Percentiles rank a stretch among this genome's conserved stretches.
phyloP scores from a whole-genome alignment of 2,797 vertebrate genomes.

The Strix occidentalis region DNA sequence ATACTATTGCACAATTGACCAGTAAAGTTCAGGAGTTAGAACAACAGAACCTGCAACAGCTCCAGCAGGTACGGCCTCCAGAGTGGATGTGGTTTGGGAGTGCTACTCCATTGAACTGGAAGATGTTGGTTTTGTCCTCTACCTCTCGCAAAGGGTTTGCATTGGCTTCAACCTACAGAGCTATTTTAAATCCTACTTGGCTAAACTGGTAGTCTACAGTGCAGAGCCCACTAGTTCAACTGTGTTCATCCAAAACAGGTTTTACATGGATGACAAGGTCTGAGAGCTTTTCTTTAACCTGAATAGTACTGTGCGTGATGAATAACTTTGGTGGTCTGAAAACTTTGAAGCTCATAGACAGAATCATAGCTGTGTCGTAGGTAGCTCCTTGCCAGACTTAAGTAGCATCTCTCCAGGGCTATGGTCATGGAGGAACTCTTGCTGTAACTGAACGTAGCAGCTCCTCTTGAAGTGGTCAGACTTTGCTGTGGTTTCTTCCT shows the following conservation, averaged over 20 bases:
- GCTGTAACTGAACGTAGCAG: not conserved
- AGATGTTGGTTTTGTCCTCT: not conserved
- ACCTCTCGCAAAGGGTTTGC: not conserved
- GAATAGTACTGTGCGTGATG: not conserved
- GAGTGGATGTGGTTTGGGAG: not conserved
- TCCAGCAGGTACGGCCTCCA: conserved; percentile 41
- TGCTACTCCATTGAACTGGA: not conserved
- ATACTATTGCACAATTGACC: conserved; percentile 74
- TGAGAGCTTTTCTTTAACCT: not conserved
- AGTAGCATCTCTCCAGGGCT: not conserved
- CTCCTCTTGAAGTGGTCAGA: not conserved
- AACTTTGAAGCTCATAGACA: not conserved
- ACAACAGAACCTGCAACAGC: conserved; percentile 69
- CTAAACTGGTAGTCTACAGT: not conserved
- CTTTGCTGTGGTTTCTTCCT: not conserved
- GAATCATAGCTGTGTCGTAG: not conserved
- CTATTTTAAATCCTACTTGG: not conserved
- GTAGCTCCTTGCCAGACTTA: not conserved
- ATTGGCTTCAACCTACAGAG: not conserved
- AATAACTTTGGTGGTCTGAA: not conserved
- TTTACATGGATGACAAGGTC: not conserved
- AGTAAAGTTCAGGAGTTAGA: conserved; percentile 70
- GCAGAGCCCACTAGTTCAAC: not conserved
- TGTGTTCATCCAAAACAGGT: not conserved
- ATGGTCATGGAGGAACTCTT: not conserved